Conservation (phyloP, 2,113 vertebrate genomes). For the Microcebus griseorufus region DNA sequence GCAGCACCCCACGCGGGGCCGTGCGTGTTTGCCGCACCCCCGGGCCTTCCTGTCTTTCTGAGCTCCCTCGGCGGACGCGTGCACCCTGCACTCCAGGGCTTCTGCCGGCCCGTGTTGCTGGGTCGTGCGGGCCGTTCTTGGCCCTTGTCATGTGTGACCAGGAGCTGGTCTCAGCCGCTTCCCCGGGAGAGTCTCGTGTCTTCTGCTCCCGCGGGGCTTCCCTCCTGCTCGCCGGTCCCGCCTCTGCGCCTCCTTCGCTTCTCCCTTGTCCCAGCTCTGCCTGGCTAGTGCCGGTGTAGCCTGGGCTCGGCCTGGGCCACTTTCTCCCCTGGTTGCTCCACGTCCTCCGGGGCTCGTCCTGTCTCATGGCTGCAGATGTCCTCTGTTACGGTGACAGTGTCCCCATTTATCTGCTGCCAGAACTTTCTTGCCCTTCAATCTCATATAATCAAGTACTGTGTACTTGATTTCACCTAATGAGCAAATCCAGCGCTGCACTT, state of each 20-base stretch:
- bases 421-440: no score
- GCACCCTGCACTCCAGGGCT: not conserved
- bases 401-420: not conserved
- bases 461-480: not conserved
- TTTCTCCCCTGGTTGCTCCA: fast-evolving
- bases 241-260: not conserved
- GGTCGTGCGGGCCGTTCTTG: fast-evolving
- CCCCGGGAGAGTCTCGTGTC: not conserved
- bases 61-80: not conserved
- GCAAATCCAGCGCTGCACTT: not conserved
- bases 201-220: fast-evolving
- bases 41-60: not conserved
- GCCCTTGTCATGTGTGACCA: not conserved
- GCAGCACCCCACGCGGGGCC: fast-evolving
- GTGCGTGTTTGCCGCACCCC: not conserved
- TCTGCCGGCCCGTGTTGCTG: not conserved
- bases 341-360: not conserved
- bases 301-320: not conserved
- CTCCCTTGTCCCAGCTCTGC: not conserved
- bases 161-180: not conserved
- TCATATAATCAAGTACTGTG: fast-evolving
- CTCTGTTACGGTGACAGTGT: fast-evolving
- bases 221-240: fast-evolving
- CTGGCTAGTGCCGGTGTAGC: no score
- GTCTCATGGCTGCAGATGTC: not conserved